Evolutionary conservation across 1,140 invertebrate species (phyloP), one percentile per base, ranked within the genome.

Genomic region (Chrysoperla carnea): DNA sequence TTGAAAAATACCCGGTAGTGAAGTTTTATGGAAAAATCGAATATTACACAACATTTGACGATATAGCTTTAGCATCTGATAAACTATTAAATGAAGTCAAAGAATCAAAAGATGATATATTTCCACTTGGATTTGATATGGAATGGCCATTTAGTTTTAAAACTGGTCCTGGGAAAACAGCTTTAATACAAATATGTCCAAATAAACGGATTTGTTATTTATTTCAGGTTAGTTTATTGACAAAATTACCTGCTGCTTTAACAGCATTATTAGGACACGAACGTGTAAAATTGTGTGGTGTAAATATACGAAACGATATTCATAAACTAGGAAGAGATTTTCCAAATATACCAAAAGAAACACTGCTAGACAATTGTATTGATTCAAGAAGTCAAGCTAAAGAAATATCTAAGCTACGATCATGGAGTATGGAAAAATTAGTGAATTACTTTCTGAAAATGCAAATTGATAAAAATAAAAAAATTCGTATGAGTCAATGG

Each of bases 261-360:
- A 52, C 61, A 17, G 48, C 61, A 8, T 54, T 76, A 9, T 55
- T 78, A 8, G 61, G 59, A 35, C 72, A 76, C 62, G 57, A 67
- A 8, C 73, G 70, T 55, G 66, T 76, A 6, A 62, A 62, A 39
- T 52, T 76, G 17, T 68, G 73, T 52, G 74, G 75, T 31, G 66
- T 76, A 12, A 76, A 75, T 53, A 70, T 78, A 36, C 74, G 73
- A 57, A 73, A 72, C 49, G 75, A 78, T 51, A 55, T 76, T 27
- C 64, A 72, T 48, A 78, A 78, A 56, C 45, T 78, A 36, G 59
- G 65, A 8, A 60, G 73, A 46, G 75, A 78, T 54, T 78, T 75
- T 51, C 58, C 58, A 9, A 70, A 69, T 46, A 62, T 75, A 43
- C 62, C 68, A 48, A 48, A 54, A 44, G 63, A 74, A 15, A 63